These are phyloP conservation scores for Chinchilla lanigera DNA, from an alignment of 2,113 vertebrate genomes.

Conservation along the genomic window DNA sequence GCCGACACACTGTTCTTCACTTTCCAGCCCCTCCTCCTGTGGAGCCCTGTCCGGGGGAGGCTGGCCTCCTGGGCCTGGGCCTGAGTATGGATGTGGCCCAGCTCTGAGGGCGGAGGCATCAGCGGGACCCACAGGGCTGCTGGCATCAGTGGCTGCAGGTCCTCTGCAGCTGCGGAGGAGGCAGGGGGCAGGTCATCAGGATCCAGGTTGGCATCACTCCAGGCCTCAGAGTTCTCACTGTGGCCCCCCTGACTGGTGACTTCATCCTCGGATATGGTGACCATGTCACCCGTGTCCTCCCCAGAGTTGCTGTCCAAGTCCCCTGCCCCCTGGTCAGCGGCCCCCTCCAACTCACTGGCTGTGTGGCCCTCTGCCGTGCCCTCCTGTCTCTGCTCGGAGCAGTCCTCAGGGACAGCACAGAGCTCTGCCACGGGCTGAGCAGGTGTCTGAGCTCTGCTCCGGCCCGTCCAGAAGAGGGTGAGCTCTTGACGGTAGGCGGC, in stretches of 20 bases:
- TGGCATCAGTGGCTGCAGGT: neutral
- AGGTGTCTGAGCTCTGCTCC: constrained; percentile 84
- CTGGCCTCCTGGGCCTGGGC: neutral
- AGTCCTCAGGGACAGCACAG: rapidly evolving
- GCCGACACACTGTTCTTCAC: constrained; percentile 6
- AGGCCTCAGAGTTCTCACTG: constrained; percentile 57
- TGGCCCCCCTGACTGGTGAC: neutral
- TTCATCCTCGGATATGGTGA: constrained; percentile 30
- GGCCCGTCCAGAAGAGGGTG: constrained; percentile 90
- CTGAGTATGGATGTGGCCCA: neutral
- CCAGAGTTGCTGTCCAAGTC: neutral
- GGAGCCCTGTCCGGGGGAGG: neutral
- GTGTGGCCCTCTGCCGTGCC: rapidly evolving
- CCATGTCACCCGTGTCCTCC: neutral
- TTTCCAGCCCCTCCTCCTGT: constrained; percentile 55
- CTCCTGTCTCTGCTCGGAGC: neutral
- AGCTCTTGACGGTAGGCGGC: constrained; percentile 90
- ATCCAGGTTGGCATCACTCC: constrained; percentile 59
- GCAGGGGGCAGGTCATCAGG: neutral
- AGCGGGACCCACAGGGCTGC: neutral
- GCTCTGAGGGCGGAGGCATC: neutral
- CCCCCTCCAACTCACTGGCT: neutral
- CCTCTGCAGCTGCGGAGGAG: neutral
- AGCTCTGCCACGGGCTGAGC: constrained; percentile 73
- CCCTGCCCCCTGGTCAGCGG: neutral